Conservation (phyloP, 2,113 vertebrate species). For the Himantopus leucocephalus region DNA sequence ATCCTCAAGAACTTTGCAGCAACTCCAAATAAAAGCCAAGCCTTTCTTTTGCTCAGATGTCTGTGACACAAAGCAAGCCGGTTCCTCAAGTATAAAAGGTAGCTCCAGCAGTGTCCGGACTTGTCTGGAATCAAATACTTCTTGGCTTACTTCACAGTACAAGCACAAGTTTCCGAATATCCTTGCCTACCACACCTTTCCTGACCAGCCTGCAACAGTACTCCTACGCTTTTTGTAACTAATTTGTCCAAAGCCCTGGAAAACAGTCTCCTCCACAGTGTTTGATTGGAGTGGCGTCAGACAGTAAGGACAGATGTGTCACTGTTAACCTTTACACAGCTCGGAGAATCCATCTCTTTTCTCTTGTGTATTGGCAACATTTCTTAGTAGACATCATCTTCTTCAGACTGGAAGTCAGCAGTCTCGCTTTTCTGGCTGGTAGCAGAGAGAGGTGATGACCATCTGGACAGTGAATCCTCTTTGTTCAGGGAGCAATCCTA, state of each 20-base stretch:
- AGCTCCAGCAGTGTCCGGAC: neutral
- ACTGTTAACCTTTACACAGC: neutral
- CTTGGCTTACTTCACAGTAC: neutral
- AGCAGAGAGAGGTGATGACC: neutral
- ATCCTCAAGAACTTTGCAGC: neutral
- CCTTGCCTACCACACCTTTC: neutral
- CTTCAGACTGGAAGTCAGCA: neutral
- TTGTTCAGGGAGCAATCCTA: neutral
- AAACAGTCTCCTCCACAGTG: neutral
- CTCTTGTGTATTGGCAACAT: neutral
- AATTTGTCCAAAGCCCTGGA: neutral
- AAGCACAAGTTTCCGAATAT: neutral
- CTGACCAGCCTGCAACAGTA: neutral
- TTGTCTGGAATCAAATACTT: neutral
- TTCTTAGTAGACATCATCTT: neutral
- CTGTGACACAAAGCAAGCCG: neutral
- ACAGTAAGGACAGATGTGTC: neutral
- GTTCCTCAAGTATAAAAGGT: neutral
- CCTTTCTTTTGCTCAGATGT: neutral
- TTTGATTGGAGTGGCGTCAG: neutral
- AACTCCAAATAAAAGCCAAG: neutral
- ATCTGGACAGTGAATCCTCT: neutral
- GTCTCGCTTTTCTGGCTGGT: neutral
- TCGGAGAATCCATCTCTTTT: neutral
- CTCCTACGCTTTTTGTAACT: neutral